Base-by-base conservation (phyloP, 2,113 vertebrate species). In the Corydoras sp. region DNA sequence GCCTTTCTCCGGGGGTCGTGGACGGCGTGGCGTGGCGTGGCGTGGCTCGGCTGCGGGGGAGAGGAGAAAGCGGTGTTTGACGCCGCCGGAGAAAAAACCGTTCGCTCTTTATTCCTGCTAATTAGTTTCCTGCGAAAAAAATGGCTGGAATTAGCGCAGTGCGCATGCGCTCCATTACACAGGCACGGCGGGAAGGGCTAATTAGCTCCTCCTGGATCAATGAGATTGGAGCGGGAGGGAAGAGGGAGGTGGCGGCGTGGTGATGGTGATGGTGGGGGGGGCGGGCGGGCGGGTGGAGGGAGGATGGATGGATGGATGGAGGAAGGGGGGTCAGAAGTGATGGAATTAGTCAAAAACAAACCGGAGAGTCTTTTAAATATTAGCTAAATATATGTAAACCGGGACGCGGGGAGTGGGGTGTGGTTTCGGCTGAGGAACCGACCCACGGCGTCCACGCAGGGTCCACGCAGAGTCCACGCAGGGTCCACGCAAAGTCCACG, bases 61-160 rank as follows among this genome's bases (percentile, higher is more conserved):
- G 93, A 91, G 89, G 90, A 89, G 91, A 92, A 90, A 90, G 89
- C 89, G 91, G 89, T 92, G 94, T 93, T 93, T 93, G 93, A 91
- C 94, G 92, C 92, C 93, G 92, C 92, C 91, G 91, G 62, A 31
- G 65, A 92, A 94, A 94, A 97, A 97, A 90, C 94, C 93, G 95
- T 94, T 94, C 93, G 93, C 94, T 96, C 94, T 97, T 97, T 95
- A 96, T 97, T 97, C 94, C 94, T 95, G 93, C 94, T 97, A 97
- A 95, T 97, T 97, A 97, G 93, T 96, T 97, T 94, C 93, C 95
- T 93, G 93, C 74, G 94, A 95, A 95, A 43, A 53, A 96, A 96
- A 97, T 96, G 95, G 94, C 93, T 96, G 92, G 93, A 94, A 97
- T 97, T 97, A 97, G 95, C 94, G 93, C 92, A 97, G 92, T 97